A percentile compares a stretch with the other conserved stretches of the same genome.
Conservation (phyloP, 2,888 invertebrate species). For the Smittia aterrima region DNA sequence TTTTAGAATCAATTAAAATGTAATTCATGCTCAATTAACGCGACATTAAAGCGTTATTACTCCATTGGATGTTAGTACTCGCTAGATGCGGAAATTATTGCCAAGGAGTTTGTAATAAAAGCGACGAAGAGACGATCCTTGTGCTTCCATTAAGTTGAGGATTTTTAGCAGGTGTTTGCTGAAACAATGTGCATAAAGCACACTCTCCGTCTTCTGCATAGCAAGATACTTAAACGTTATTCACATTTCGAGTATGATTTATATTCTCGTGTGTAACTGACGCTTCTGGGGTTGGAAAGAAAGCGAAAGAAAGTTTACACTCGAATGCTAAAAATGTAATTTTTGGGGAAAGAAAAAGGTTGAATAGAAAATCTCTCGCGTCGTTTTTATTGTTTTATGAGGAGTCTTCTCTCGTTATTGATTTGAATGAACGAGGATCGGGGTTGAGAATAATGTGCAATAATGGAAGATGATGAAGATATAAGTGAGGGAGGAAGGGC, state of each 20-base stretch:
- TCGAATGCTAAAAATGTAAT: neutral
- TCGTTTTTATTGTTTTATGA: conserved; percentile 12
- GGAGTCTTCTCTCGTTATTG: conserved; percentile 24
- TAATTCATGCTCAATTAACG: conserved; percentile 37
- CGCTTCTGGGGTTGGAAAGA: neutral
- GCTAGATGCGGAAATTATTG: no score
- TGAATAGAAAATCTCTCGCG: conserved; percentile 8
- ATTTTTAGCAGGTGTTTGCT: conserved; percentile 37
- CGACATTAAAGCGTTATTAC: neutral
- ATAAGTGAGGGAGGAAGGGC: conserved; percentile 8
- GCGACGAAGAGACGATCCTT: neutral
- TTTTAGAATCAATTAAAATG: conserved; percentile 33
- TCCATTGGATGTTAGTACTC: no score
- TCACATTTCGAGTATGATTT: conserved; percentile 33
- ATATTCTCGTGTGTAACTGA: conserved; percentile 27
- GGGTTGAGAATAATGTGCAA: conserved; percentile 33
- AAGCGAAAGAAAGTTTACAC: neutral
- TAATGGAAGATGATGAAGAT: conserved; percentile 37
- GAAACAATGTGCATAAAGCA: conserved; percentile 41
- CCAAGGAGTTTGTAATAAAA: neutral
- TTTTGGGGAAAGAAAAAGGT: neutral
- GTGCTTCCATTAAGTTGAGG: conserved; percentile 26
- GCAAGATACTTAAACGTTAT: conserved; percentile 23
- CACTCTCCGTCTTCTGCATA: conserved; percentile 12
- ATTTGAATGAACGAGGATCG: conserved; percentile 10